Evolutionary conservation across 1,140 invertebrate genomes (phyloP).

Genomic region (Medauroidea extradentata): DNA sequence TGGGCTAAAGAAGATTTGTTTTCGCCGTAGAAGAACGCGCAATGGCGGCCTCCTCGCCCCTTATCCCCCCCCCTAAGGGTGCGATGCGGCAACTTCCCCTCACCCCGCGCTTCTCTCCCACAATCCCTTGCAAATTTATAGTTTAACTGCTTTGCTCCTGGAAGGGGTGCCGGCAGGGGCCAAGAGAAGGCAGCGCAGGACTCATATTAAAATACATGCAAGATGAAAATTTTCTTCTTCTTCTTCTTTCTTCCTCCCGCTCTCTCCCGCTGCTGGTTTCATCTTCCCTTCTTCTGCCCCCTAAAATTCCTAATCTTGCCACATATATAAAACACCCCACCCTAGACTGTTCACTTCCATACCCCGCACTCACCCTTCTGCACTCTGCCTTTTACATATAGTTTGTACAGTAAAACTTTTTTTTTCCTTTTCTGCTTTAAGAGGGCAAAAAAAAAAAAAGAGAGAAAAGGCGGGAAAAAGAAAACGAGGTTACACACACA

Average conservation of each 20-base stretch:
- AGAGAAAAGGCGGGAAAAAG: not conserved
- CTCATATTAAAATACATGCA: slow-evolving; percentile 14
- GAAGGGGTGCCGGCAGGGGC: not conserved
- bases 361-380: not conserved
- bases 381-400: not conserved
- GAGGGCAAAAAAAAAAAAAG: not conserved
- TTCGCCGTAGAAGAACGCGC: slow-evolving; percentile 6
- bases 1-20: slow-evolving; percentile 11
- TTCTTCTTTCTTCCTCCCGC: not conserved
- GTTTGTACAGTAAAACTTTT: not conserved
- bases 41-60: not conserved
- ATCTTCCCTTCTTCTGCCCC: not conserved
- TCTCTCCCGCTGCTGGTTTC: no score
- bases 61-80: not conserved
- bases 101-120: no score
- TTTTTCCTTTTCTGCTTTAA: not conserved
- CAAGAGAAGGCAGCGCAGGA: not conserved
- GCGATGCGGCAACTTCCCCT: not conserved
- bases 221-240: slow-evolving; percentile 9
- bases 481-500: not conserved
- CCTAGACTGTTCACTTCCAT: not conserved
- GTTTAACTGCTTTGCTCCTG: slow-evolving; percentile 4
- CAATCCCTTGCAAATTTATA: slow-evolving; percentile 13
- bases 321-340: not conserved
- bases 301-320: not conserved